Conservation (phyloP, 2,888 invertebrate species). For the Euzophera pinguis region DNA sequence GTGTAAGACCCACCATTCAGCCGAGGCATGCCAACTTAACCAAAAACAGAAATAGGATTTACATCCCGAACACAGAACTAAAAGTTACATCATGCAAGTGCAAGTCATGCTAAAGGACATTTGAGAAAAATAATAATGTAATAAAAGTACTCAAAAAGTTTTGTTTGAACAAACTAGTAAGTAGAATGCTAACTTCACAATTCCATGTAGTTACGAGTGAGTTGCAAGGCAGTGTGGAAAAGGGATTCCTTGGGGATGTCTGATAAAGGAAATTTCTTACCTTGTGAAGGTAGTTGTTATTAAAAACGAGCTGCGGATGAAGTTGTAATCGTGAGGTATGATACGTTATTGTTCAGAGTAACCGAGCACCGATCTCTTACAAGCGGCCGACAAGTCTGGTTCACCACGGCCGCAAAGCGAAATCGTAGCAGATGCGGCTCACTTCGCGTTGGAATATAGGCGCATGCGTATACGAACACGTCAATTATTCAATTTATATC, state of each 20-base stretch:
- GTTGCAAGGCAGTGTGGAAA: conserved; percentile 19
- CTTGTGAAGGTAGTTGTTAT: conserved; percentile 4
- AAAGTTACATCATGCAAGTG: conserved; percentile 11
- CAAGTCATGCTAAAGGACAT: conserved; percentile 15
- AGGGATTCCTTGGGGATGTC: background rate
- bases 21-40: conserved; percentile 80
- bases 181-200: conserved; percentile 28
- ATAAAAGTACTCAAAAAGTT: conserved; percentile 23
- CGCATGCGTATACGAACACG: conserved; percentile 58
- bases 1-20: conserved; percentile 82
- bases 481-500: conserved; percentile 53
- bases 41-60: conserved; percentile 37
- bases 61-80: conserved; percentile 27
- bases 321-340: conserved; percentile 10
- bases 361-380: conserved; percentile 25
- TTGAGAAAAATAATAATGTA: conserved; percentile 1
- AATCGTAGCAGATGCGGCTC: conserved; percentile 33
- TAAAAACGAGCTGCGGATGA: conserved; percentile 5
- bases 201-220: conserved; percentile 22
- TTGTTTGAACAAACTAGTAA: conserved; percentile 17
- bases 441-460: conserved; percentile 46
- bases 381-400: conserved; percentile 28
- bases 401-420: conserved; percentile 19
- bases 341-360: conserved; percentile 17
- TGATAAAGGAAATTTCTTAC: conserved; percentile 12